A percentile compares a stretch with the other conserved stretches of the same genome.
Conservation (phyloP, 1,140 invertebrate species). For the Sesamia nonagrioides region DNA sequence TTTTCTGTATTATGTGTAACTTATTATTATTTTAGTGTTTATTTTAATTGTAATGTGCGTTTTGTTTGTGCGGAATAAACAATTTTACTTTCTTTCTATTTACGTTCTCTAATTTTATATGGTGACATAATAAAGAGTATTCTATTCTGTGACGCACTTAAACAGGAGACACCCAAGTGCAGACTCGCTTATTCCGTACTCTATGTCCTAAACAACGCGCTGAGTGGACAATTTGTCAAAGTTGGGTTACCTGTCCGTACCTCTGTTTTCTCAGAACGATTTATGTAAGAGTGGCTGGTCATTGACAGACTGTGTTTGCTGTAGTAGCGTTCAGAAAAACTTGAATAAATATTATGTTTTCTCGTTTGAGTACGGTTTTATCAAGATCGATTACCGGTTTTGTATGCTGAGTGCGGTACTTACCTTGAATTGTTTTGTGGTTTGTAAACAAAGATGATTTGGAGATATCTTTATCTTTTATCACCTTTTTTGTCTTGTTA, state of each 20-base stretch:
- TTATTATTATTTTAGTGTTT: no score
- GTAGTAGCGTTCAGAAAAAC: slow-evolving; percentile 28
- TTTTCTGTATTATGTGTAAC: no score
- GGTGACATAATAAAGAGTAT: no score
- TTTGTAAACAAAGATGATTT: neutral
- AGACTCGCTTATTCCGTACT: no score
- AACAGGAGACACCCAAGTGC: no score
- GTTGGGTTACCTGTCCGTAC: slow-evolving; percentile 44
- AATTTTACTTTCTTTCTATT: no score
- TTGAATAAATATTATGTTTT: slow-evolving; percentile 13
- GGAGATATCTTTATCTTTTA: slow-evolving; percentile 3
- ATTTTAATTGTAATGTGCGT: no score
- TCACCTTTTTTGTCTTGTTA: neutral
- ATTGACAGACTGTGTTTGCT: slow-evolving; percentile 11
- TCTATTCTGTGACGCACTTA: no score
- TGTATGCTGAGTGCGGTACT: neutral
- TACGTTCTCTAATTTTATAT: no score
- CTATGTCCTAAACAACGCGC: slow-evolving; percentile 18
- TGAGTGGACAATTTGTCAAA: slow-evolving; percentile 41
- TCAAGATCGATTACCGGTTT: slow-evolving; percentile 13
- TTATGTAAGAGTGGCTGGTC: slow-evolving; percentile 10
- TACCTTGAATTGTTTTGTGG: slow-evolving; percentile 11
- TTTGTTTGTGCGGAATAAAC: no score
- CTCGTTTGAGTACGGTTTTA: neutral
- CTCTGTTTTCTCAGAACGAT: slow-evolving; percentile 17